A percentile compares a stretch with the other conserved stretches of the same genome.
phyloP scores from a whole-genome alignment of 2,888 invertebrate genomes.

The Philaethria dido region DNA sequence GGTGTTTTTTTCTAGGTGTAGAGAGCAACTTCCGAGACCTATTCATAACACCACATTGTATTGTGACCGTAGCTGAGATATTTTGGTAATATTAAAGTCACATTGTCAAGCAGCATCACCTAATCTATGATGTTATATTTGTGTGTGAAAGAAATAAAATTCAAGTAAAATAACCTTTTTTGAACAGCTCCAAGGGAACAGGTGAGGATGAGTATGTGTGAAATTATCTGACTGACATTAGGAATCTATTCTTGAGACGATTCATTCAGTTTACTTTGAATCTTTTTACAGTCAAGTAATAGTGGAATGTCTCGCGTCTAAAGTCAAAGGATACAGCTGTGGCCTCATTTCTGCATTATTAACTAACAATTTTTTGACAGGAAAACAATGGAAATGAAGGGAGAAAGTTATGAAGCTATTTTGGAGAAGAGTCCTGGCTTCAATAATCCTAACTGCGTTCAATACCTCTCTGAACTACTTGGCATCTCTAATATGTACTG shows the following conservation, averaged over 20 bases:
- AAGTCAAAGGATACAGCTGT: conserved; percentile 56
- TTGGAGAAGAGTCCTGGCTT: conserved; percentile 93
- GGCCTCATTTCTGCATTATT: conserved; percentile 51
- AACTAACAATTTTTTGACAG: conserved; percentile 71
- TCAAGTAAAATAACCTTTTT: conserved; percentile 80
- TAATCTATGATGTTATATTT: conserved; percentile 79
- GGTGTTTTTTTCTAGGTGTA: conserved; percentile 83
- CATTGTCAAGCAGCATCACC: conserved; percentile 76
- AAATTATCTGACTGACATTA: conserved; percentile 65
- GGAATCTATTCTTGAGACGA: conserved; percentile 59
- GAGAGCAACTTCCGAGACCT: conserved; percentile 67
- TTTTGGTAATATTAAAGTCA: conserved; percentile 79
- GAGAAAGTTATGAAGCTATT: conserved; percentile 91
- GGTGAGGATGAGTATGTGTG: conserved; percentile 82
- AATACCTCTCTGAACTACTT: conserved; percentile 90
- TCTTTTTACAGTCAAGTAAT: conserved; percentile 54
- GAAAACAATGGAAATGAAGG: conserved; percentile 91
- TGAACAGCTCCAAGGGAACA: conserved; percentile 82
- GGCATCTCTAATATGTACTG: conserved; percentile 88
- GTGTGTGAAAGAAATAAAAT: conserved; percentile 79
- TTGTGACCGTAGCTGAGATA: conserved; percentile 74
- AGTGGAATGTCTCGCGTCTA: conserved; percentile 58
- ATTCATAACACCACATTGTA: conserved; percentile 65
- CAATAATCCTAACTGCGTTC: conserved; percentile 95
- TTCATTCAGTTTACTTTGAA: conserved; percentile 55